Evolutionary conservation across 2,888 invertebrate species (phyloP), one percentile per base, ranked within the genome.

Genomic region (Drosophila robusta): DNA sequence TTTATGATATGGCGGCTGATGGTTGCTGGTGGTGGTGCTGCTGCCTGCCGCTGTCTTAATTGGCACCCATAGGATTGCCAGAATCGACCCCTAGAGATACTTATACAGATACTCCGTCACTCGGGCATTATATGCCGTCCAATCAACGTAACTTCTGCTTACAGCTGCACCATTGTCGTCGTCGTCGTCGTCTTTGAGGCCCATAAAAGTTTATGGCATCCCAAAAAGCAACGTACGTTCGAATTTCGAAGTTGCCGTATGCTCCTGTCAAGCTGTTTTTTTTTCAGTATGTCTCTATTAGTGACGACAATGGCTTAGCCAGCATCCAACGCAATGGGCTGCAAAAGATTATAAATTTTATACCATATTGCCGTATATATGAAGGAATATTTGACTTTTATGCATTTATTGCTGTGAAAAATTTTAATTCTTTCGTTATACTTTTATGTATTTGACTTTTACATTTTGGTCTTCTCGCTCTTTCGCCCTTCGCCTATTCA

Each of bases 371-470:
- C 47, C 47, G 62, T 62, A 47, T 39, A 12, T 11, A 11, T 34
- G 34, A 12, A 8, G 4, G 34, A 29, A 65, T 69, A 58, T 87
- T 44, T 76, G 68, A 79, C 45, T 82, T 86, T 89, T 88, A 87
- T 87, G 80, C 69, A 74, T 87, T 89, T 89, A 87, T 87, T 80
- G 75, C 89, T 89, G 87, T 87, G 89, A 89, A 87, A 88, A 77
- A 78, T 87, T 76, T 85, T 89, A 78, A 87, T 85, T 87, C 89
- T 79, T 68, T 69, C 73, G 75, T 76, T 89, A 89, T 84, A 70
- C 63, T 70, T 83, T 83, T 88, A 78, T 75, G 56, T 44, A 57
- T 87, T 87, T 65, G 73, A 73, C 82, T 85, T 78, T 84, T 73
- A 84, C 68, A 75, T 84, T 77, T 84, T 62, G 66, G 65, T 50